Percentiles rank a stretch among this genome's conserved stretches.
phyloP scores from a whole-genome alignment of 1,140 invertebrate species.

The Archegozetes longisetosus region DNA sequence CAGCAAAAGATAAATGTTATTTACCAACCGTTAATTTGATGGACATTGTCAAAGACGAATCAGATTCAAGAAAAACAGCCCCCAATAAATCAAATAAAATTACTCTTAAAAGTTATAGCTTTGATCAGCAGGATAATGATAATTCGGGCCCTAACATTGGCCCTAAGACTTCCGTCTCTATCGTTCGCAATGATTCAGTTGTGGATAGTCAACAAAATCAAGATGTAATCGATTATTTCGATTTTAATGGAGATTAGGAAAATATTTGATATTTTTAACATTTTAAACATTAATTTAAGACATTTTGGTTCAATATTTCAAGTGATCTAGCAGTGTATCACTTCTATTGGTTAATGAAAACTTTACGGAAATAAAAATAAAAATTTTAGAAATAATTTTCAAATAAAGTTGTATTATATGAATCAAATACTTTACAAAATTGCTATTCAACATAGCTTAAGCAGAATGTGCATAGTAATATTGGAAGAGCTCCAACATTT shows the following conservation, averaged over 20 bases:
- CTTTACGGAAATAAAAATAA: too few relatives aligned
- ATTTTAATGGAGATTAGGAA: conserved; percentile 1
- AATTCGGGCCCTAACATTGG: not conserved
- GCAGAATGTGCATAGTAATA: too few relatives aligned
- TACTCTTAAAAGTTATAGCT: not conserved
- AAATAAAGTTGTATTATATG: too few relatives aligned
- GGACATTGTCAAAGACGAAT: not conserved
- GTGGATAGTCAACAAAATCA: not conserved
- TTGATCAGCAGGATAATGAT: not conserved
- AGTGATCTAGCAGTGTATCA: too few relatives aligned
- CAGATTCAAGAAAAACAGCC: not conserved
- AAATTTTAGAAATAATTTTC: too few relatives aligned
- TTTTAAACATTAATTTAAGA: not conserved
- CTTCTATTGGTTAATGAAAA: too few relatives aligned
- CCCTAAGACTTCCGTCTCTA: not conserved
- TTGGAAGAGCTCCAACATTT: too few relatives aligned
- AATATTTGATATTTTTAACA: not conserved
- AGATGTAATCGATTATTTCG: conserved; percentile 3
- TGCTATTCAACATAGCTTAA: too few relatives aligned
- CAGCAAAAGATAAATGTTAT: conserved; percentile 37
- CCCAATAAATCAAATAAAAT: not conserved
- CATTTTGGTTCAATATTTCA: not conserved
- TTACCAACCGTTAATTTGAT: not conserved
- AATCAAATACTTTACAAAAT: too few relatives aligned
- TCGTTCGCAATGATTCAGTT: not conserved